Evolutionary conservation across 2,113 vertebrate genomes (phyloP).

Genomic region (Rhynchomys soricoides): DNA sequence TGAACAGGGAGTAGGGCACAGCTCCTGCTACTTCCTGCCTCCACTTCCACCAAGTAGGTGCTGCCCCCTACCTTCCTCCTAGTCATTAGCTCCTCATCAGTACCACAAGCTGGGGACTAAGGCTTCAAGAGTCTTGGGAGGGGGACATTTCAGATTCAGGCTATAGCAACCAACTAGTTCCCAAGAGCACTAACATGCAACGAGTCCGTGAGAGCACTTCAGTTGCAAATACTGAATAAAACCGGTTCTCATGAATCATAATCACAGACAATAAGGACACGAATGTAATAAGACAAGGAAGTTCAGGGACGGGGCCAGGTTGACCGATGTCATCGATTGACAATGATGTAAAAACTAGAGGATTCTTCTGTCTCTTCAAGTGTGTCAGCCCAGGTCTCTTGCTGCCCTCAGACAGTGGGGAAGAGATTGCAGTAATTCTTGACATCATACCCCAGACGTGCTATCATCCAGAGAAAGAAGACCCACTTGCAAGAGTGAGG

Average conservation of each 20-base stretch:
- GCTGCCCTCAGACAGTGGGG: background rate
- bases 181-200: background rate
- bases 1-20: background rate
- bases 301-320: conserved; percentile 14
- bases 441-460: background rate
- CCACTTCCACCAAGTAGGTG: background rate
- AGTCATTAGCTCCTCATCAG: background rate
- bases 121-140: background rate
- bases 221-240: conserved; percentile 61
- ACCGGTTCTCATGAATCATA: conserved; percentile 13
- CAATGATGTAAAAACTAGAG: background rate
- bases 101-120: background rate
- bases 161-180: background rate
- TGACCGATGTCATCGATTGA: background rate
- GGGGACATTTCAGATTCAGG: background rate
- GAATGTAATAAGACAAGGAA: conserved; percentile 34
- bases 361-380: background rate
- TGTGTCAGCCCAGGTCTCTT: background rate
- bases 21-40: background rate
- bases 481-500: background rate
- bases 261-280: conserved; percentile 51
- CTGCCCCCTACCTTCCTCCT: background rate
- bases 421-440: background rate
- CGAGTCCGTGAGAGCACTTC: background rate
- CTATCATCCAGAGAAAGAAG: conserved; percentile 28